Percentiles rank a stretch among this genome's conserved stretches.
Conservation (phyloP, 2,888 invertebrate species). For the Pycnomerus fuliginosus region DNA sequence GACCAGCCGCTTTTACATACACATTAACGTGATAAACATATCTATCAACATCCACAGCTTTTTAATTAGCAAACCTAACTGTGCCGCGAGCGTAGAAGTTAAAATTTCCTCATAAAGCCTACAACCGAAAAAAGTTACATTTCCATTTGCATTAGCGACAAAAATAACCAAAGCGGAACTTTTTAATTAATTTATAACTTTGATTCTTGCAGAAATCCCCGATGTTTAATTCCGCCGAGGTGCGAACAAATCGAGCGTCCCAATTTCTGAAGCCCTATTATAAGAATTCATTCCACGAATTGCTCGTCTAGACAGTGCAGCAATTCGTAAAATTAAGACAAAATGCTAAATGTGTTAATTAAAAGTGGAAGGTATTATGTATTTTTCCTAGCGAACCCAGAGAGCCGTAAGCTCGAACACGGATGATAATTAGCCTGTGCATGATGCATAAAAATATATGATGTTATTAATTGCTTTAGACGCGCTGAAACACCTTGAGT, state of each 20-base stretch:
- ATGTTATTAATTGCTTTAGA: constrained; percentile 33
- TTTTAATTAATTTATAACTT: constrained; percentile 21
- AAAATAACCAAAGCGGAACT: too few species aligned
- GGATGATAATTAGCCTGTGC: constrained; percentile 31
- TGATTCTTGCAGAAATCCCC: constrained; percentile 13
- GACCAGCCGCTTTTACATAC: too few species aligned
- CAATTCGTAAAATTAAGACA: constrained; percentile 31
- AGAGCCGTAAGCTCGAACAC: constrained; percentile 17
- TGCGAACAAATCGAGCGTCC: constrained; percentile 5
- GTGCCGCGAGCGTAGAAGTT: too few species aligned
- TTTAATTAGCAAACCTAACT: too few species aligned
- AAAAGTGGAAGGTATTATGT: constrained; percentile 32
- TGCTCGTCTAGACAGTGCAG: constrained; percentile 30
- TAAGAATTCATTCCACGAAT: constrained; percentile 22
- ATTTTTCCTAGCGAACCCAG: constrained; percentile 10
- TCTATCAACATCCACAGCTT: too few species aligned
- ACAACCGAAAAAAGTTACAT: too few species aligned
- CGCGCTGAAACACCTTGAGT: constrained; percentile 24
- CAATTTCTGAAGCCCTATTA: constrained; percentile 6
- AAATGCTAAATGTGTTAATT: constrained; percentile 38
- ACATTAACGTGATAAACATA: too few species aligned
- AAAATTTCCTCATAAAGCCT: too few species aligned
- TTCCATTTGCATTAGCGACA: too few species aligned
- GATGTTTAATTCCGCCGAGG: constrained; percentile 8
- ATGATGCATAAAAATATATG: constrained; percentile 37